Evolutionary conservation across 1,140 invertebrate species (phyloP).

Genomic region (Drosophila kanapiae): DNA sequence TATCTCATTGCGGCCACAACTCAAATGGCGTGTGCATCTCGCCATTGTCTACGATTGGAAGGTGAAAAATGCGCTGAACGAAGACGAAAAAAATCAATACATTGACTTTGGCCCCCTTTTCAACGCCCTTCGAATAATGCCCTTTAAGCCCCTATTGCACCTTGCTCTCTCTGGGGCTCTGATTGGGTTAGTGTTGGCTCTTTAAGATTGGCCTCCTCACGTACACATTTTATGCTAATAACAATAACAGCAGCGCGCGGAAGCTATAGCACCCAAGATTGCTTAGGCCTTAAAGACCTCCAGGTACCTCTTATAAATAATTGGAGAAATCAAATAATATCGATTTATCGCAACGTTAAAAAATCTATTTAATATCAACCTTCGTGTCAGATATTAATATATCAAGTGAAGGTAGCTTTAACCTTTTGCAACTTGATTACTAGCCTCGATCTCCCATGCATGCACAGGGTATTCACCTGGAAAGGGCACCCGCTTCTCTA

Average conservation of each 20-base stretch:
- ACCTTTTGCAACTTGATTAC: too few relatives aligned
- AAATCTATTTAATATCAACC: too few relatives aligned
- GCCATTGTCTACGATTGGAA: slow-evolving; percentile 62
- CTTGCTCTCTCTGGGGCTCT: neutral
- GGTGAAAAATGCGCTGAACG: slow-evolving; percentile 50
- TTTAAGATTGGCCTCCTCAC: slow-evolving; percentile 60
- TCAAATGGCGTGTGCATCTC: slow-evolving; percentile 63
- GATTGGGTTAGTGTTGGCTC: slow-evolving; percentile 24
- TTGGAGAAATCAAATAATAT: neutral
- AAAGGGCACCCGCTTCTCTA: neutral
- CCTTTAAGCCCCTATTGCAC: neutral
- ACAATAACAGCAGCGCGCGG: slow-evolving; percentile 33
- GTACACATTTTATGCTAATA: slow-evolving; percentile 75
- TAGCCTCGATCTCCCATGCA: neutral
- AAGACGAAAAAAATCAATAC: slow-evolving; percentile 63
- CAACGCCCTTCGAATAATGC: neutral
- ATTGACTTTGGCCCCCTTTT: slow-evolving; percentile 27
- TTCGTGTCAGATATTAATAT: too few relatives aligned
- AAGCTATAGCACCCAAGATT: slow-evolving; percentile 8
- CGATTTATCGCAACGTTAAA: too few relatives aligned
- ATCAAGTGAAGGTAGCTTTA: too few relatives aligned
- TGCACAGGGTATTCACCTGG: neutral
- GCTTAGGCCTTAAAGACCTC: neutral
- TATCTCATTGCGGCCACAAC: slow-evolving; percentile 45
- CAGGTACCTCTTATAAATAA: neutral